Evolutionary conservation across 2,888 invertebrate genomes (phyloP).

Genomic region (Scaptomyza polygonia): DNA sequence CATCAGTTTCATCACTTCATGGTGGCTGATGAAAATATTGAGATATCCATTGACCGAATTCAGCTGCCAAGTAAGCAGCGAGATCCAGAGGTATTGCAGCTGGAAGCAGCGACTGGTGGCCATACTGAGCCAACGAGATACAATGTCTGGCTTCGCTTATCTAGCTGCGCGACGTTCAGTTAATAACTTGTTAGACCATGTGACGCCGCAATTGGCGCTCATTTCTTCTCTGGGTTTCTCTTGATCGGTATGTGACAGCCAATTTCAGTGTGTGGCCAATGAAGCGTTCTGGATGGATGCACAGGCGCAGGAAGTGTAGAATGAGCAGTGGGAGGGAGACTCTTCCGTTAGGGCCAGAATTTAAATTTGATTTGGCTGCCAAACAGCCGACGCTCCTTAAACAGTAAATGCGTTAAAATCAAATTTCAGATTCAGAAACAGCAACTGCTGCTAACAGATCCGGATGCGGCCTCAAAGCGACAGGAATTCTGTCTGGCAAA

Average conservation of each 20-base stretch:
- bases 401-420: constrained; percentile 62
- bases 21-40: constrained; percentile 92
- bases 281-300: constrained; percentile 18
- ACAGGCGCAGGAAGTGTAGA: constrained; percentile 5
- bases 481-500: constrained; percentile 60
- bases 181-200: constrained; percentile 63
- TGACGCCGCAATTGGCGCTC: constrained; percentile 52
- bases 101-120: constrained; percentile 27
- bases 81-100: constrained; percentile 61
- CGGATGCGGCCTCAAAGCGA: constrained; percentile 48
- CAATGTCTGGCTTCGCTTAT: constrained; percentile 18
- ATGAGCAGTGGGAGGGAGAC: constrained; percentile 2
- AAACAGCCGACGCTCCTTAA: constrained; percentile 30
- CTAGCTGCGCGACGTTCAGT: constrained; percentile 22
- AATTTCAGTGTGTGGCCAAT: constrained; percentile 60
- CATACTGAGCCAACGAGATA: constrained; percentile 18
- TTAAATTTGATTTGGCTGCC: constrained; percentile 30
- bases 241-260: constrained; percentile 34
- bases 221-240: constrained; percentile 38
- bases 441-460: constrained; percentile 57
- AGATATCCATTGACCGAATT: constrained; percentile 88
- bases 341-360: constrained; percentile 26
- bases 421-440: constrained; percentile 46
- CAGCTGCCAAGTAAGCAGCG: constrained; percentile 77
- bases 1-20: constrained; percentile 91